Evolutionary conservation across 1,140 invertebrate species (phyloP), one percentile per base, ranked within the genome.

Genomic region (Idris sp.): DNA sequence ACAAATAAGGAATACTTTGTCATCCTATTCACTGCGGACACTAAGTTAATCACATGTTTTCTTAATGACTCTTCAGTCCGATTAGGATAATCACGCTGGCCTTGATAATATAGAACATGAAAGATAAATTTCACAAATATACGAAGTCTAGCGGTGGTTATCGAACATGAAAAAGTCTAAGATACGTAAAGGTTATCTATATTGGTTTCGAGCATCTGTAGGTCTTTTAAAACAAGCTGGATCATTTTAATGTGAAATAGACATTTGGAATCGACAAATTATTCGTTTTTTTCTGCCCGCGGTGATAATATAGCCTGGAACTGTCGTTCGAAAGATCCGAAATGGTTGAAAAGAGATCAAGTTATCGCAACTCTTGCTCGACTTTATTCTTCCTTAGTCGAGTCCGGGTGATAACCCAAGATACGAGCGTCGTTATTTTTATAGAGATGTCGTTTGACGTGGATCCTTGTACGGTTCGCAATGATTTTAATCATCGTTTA

Each of bases 101-200:
- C 68, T 72, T 72, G 68, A 48, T 72, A 64, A 62, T 72, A 46
- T 72, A 16, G 68, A 72, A 26, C 58, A n/a, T 13, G 10, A 9
- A 7, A 38, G 68, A 73, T 64, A 73, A 58, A 48, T 30, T 72
- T 36, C 43, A 56, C 43, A 62, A 64, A 46, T 61, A 72, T 62
- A 48, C 19, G 62, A 30, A 53, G 19, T 40, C 36, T 15, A 41
- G 13, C 22, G 14, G 22, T 48, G 33, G n/a, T n/a, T n/a, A n/a
- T n/a, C n/a, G n/a, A n/a, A n/a, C n/a, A n/a, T n/a, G 62, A 48
- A 36, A 62, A 61, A 54, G 14, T 18, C 25, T n/a, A 10, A 16
- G 67, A 71, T 71, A 71, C 26, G 40, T 13, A 54, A 28, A 53
- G 65, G 65, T 69, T 69, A 71, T 71, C 62, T 49, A 11, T 11